phyloP scores from a whole-genome alignment of 2,888 invertebrate genomes.

The Eupithecia vulgata region DNA sequence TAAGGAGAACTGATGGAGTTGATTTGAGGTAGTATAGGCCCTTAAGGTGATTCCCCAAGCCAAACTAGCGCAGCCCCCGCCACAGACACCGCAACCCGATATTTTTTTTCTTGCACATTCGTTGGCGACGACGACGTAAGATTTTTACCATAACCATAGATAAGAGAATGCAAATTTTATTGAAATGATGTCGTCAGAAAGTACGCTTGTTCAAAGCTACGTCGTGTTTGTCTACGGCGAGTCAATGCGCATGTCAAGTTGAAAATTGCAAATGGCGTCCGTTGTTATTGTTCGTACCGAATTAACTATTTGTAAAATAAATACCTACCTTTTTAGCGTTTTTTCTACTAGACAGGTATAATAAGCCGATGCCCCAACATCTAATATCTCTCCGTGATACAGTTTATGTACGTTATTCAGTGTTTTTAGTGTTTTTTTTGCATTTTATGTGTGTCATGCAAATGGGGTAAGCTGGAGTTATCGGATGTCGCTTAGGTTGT shows the following conservation, averaged over 20 bases:
- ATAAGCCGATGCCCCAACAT: slow-evolving; percentile 81
- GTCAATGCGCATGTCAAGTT: slow-evolving; percentile 89
- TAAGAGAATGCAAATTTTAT: background rate
- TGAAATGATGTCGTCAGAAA: slow-evolving; percentile 22
- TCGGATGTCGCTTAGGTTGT: slow-evolving; percentile 85
- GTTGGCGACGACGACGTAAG: too few species aligned
- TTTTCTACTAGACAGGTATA: slow-evolving; percentile 84
- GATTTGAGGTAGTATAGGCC: too few species aligned
- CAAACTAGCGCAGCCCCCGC: too few species aligned
- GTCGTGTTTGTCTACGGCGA: slow-evolving; percentile 77
- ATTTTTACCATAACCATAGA: background rate
- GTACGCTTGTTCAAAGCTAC: slow-evolving; percentile 64
- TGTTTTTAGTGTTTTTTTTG: slow-evolving; percentile 83
- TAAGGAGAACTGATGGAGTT: too few species aligned
- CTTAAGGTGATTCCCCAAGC: too few species aligned
- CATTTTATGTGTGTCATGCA: slow-evolving; percentile 89
- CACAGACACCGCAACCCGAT: too few species aligned
- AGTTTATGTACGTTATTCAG: slow-evolving; percentile 82
- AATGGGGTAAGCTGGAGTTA: slow-evolving; percentile 88
- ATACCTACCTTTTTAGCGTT: slow-evolving; percentile 87
- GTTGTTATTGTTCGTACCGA: slow-evolving; percentile 99
- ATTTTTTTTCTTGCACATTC: too few species aligned
- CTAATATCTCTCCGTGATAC: slow-evolving; percentile 77
- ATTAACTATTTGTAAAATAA: slow-evolving; percentile 88
- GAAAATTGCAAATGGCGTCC: slow-evolving; percentile 99